A percentile compares a stretch with the other conserved stretches of the same genome.
These are phyloP conservation scores for Brotula barbata DNA, from an alignment of 2,797 vertebrate genomes.

Conservation along the genomic window DNA sequence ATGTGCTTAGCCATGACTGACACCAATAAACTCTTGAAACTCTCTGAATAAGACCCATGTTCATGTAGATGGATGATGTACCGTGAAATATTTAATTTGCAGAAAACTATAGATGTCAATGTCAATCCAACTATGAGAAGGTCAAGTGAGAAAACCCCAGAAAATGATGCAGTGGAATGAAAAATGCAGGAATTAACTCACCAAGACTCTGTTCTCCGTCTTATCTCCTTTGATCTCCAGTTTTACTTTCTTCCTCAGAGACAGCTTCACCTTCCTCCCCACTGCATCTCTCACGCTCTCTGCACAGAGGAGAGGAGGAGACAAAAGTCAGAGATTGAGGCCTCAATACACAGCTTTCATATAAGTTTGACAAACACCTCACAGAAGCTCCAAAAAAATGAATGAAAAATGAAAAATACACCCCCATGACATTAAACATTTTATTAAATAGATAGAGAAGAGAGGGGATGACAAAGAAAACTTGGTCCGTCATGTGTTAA, in stretches of 20 bases:
- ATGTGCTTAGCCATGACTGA: neutral
- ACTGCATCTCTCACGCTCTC: slow-evolving; percentile 92
- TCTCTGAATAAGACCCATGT: slow-evolving; percentile 11
- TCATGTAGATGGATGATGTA: neutral
- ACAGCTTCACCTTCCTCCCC: slow-evolving; percentile 92
- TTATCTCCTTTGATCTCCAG: slow-evolving; percentile 94
- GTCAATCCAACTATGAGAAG: neutral
- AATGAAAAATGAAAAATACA: too few species aligned
- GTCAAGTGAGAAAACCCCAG: slow-evolving; percentile 1
- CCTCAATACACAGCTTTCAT: neutral
- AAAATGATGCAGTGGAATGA: too few species aligned
- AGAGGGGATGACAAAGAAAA: neutral
- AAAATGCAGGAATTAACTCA: slow-evolving; percentile 72
- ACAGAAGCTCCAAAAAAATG: too few species aligned
- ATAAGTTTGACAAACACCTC: too few species aligned
- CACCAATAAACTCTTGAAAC: neutral
- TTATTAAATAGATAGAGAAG: too few species aligned
- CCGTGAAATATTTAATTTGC: too few species aligned
- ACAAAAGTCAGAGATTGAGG: neutral
- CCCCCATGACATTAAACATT: too few species aligned
- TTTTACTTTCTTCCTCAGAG: slow-evolving; percentile 90
- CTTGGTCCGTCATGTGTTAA: too few species aligned
- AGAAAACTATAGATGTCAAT: slow-evolving; percentile 5
- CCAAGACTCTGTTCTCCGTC: slow-evolving; percentile 92
- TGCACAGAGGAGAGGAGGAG: slow-evolving; percentile 59